Evolutionary conservation across 2,797 vertebrate species (phyloP).

Genomic region (Microhierax caerulescens): DNA sequence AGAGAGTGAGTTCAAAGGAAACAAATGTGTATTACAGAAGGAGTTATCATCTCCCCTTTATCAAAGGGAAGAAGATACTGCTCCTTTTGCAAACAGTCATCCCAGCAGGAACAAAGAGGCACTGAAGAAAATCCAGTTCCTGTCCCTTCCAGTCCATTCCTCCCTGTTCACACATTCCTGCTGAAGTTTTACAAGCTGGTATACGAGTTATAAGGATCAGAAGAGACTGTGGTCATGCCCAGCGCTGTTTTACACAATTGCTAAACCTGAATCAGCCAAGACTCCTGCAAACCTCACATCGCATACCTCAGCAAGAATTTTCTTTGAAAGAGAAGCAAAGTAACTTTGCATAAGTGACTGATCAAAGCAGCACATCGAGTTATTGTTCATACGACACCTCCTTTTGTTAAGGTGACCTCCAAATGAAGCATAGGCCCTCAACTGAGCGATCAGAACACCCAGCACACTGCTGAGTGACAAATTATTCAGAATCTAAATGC

Average conservation of each 20-base stretch:
- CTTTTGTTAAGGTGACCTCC: not conserved
- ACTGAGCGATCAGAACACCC: not conserved
- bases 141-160: not conserved
- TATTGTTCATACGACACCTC: not conserved
- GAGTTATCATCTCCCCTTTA: not conserved
- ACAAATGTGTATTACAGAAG: not conserved
- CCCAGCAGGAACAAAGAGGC: not conserved
- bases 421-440: not conserved
- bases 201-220: not conserved
- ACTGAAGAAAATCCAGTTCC: not conserved
- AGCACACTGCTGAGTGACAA: not conserved
- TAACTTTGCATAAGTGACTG: not conserved
- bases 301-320: not conserved
- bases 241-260: not conserved
- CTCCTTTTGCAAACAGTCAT: constrained; percentile 24
- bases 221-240: not conserved
- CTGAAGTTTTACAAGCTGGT: not conserved
- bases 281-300: not conserved
- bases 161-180: not conserved
- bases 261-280: not conserved
- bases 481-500: not conserved
- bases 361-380: not conserved
- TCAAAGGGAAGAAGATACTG: not conserved
- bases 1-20: not conserved
- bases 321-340: not conserved